Evolutionary conservation across 2,113 vertebrate species (phyloP), one percentile per base, ranked within the genome.

Genomic region (Prionailurus bengalensis): DNA sequence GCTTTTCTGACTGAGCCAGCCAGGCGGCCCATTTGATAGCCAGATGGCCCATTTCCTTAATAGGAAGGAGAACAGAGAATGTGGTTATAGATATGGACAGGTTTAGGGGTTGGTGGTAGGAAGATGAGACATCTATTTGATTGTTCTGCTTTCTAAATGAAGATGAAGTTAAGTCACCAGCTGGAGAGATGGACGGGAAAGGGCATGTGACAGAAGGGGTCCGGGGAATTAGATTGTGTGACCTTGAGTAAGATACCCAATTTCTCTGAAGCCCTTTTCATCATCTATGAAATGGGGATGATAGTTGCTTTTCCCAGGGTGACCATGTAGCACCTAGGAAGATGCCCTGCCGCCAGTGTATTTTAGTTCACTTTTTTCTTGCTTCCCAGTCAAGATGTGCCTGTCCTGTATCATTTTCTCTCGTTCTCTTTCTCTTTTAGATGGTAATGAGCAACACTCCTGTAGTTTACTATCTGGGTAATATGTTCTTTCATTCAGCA

Each of bases 341-440:
- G 65, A 66, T n/a, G 51, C 29, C 12, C 31, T 55, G 31, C 6
- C 51, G 63, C 63, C 8, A 14, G 4, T 76, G 4, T 76, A 17
- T 94, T 68, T 94, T 78, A 65, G 31, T 65, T 86, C 53, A 51
- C 9, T 25, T 90, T 90, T 94, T n/a, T 74, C 45, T 53, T 92
- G 73, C 63, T 76, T 96, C n/a, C 29, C 39, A 42, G 84, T 39
- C 61, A 29, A 27, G 27, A 45, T 82, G 29, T 73, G 25, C n/a
- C 79, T 84, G 13, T 89, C 16, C 36, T 66, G 21, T 82, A 15
- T 96, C 3, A 33, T 45, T 87, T 80, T 48, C n/a, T 9, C 16
- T 74, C 58, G 31, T 12, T 45, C 21, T 73, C 31, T 19, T 36
- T 33, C n/a, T 92, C 73, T 73, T 92, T 80, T 63, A 89, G 53